These are phyloP conservation scores for Diachrysia chrysitis DNA, from an alignment of 2,888 invertebrate species.

Conservation along the genomic window DNA sequence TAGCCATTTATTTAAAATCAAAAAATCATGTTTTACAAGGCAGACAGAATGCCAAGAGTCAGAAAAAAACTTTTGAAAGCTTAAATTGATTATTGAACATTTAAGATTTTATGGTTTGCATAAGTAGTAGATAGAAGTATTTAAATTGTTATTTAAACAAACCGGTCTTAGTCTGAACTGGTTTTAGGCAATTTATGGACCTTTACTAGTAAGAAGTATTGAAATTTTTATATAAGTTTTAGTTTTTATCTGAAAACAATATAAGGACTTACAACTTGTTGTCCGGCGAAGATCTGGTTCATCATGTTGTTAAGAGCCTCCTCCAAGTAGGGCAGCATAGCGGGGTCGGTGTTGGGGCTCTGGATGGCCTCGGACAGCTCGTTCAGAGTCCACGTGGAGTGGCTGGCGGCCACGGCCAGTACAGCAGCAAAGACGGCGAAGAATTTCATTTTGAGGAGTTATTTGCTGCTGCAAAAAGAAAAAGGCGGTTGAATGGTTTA, in stretches of 20 bases:
- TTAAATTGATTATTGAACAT: too few relatives aligned
- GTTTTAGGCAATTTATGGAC: too few relatives aligned
- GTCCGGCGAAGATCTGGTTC: constrained; percentile 64
- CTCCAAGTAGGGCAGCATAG: constrained; percentile 65
- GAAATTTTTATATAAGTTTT: too few relatives aligned
- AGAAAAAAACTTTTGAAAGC: too few relatives aligned
- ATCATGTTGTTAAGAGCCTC: constrained; percentile 71
- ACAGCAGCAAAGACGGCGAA: constrained; percentile 74
- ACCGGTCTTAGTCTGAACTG: too few relatives aligned
- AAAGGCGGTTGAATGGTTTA: neutral
- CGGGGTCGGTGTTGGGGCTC: constrained; percentile 67
- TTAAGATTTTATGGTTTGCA: neutral
- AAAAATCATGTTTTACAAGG: too few relatives aligned
- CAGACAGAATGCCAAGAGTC: too few relatives aligned
- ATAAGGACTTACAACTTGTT: constrained; percentile 62
- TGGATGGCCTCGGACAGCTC: constrained; percentile 70
- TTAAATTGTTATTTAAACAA: too few relatives aligned
- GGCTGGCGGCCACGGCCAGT: constrained; percentile 61
- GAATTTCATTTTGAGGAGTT: constrained; percentile 74
- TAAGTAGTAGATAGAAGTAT: too few relatives aligned
- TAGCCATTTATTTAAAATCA: too few relatives aligned
- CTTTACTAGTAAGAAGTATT: too few relatives aligned
- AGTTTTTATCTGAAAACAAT: too few relatives aligned
- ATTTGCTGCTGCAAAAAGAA: constrained; percentile 35
- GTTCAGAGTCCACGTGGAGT: constrained; percentile 63